Conservation (phyloP, 2,888 invertebrate species). For the Machimus atricapillus region DNA sequence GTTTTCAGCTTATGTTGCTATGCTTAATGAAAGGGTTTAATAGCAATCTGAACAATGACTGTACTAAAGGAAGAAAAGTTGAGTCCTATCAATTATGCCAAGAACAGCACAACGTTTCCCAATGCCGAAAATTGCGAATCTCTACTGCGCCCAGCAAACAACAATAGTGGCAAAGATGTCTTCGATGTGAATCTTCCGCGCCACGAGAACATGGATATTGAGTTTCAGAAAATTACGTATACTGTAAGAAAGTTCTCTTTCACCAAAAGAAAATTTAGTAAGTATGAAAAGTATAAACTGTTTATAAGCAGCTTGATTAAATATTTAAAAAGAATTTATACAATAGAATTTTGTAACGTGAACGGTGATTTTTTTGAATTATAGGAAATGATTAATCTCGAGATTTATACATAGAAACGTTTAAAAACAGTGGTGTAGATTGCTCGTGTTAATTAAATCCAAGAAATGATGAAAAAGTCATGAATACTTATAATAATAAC, state of each 20-base stretch:
- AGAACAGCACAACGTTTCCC: background rate
- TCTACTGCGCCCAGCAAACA: background rate
- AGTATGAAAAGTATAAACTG: slow-evolving; percentile 55
- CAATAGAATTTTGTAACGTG: background rate
- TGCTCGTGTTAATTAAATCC: background rate
- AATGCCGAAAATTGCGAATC: background rate
- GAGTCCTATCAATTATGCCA: background rate
- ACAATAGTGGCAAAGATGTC: slow-evolving; percentile 13
- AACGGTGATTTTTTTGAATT: no score
- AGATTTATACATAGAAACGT: no score
- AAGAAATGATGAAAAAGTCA: background rate
- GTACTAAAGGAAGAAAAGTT: slow-evolving; percentile 16
- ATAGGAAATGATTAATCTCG: no score
- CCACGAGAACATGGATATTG: slow-evolving; percentile 71
- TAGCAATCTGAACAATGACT: background rate
- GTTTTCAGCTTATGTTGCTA: background rate
- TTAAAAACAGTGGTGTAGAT: no score
- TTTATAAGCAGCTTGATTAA: no score
- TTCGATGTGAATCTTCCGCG: slow-evolving; percentile 53
- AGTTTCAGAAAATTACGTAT: slow-evolving; percentile 74
- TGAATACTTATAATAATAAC: background rate
- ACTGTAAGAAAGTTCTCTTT: slow-evolving; percentile 67
- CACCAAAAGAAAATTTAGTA: slow-evolving; percentile 68
- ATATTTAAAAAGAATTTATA: background rate
- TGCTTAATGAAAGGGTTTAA: background rate